phyloP scores from a whole-genome alignment of 2,113 vertebrate species.

The Elanus axillaris region DNA sequence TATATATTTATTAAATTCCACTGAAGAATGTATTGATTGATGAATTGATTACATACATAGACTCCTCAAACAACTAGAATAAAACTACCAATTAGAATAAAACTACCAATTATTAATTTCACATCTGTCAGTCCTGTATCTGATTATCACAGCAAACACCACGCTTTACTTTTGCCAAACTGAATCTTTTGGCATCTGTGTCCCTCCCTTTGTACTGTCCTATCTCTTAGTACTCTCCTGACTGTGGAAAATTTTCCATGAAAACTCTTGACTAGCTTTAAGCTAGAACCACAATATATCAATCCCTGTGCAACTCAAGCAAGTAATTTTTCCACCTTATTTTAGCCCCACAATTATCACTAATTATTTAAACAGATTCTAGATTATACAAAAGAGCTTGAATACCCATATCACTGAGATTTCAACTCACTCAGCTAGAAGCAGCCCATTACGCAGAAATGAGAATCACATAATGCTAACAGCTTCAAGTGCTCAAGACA shows the following conservation, averaged over 20 bases:
- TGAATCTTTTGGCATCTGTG: not conserved
- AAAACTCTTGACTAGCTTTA: not conserved
- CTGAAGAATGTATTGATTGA: not conserved
- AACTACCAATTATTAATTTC: not conserved
- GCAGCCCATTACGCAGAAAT: not conserved
- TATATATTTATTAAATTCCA: not conserved
- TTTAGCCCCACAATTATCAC: not conserved
- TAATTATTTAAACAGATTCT: not conserved
- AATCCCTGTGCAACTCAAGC: not conserved
- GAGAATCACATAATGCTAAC: not conserved
- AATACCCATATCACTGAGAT: accelerated
- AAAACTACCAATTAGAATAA: not conserved
- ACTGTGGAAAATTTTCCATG: not conserved
- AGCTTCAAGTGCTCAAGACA: not conserved
- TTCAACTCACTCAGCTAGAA: not conserved
- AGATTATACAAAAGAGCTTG: not conserved
- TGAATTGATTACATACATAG: not conserved
- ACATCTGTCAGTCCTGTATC: not conserved
- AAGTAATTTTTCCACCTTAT: not conserved
- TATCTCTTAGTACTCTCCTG: not conserved
- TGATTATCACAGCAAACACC: not conserved
- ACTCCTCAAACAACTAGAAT: not conserved
- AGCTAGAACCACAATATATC: not conserved
- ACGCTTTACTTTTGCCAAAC: not conserved
- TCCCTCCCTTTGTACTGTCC: not conserved